A percentile compares a stretch with the other conserved stretches of the same genome.
These are phyloP conservation scores for Micoletzkya japonica DNA, from an alignment of 2,888 invertebrate species.

Conservation along the genomic window DNA sequence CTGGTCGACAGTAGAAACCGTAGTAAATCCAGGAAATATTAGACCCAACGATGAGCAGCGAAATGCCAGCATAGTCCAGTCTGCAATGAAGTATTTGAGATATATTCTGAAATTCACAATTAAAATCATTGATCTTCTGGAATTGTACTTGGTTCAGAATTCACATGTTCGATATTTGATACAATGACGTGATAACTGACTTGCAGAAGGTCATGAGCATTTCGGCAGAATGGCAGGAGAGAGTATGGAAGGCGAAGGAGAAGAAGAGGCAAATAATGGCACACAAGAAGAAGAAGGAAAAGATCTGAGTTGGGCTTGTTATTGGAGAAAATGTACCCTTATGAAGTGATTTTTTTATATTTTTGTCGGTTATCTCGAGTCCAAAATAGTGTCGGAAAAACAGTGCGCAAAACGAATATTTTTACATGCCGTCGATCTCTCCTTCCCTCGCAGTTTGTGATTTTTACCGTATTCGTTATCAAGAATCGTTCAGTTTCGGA, in stretches of 20 bases:
- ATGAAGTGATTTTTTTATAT: too few species aligned
- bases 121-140: background rate
- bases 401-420: too few species aligned
- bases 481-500: too few species aligned
- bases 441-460: too few species aligned
- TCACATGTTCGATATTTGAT: too few species aligned
- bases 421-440: too few species aligned
- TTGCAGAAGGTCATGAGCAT: constrained; percentile 96
- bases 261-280: constrained; percentile 94
- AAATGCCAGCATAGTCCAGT: constrained; percentile 97
- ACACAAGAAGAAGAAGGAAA: constrained; percentile 92
- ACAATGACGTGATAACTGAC: constrained; percentile 58
- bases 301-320: constrained; percentile 70
- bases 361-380: too few species aligned
- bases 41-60: constrained; percentile 94
- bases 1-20: constrained; percentile 84
- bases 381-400: too few species aligned
- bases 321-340: background rate
- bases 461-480: too few species aligned
- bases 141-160: background rate
- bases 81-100: constrained; percentile 64
- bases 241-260: constrained; percentile 95
- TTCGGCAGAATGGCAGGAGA: constrained; percentile 95
- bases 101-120: background rate
- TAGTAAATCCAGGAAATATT: constrained; percentile 99